phyloP scores from a whole-genome alignment of 2,888 invertebrate species.

The Phaonia tiefii region DNA sequence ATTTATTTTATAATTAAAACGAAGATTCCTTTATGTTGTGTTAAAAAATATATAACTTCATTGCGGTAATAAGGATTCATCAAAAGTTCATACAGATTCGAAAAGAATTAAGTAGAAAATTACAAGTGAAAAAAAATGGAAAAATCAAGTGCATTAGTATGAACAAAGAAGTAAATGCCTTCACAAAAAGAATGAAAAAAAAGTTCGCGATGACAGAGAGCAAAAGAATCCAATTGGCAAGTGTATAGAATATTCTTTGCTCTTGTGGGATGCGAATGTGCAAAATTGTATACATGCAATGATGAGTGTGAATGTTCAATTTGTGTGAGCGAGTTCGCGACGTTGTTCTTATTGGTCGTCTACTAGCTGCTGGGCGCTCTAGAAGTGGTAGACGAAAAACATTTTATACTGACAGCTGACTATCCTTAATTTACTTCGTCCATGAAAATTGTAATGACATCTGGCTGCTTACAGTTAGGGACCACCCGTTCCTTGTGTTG shows the following conservation, averaged over 20 bases:
- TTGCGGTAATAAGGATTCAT: background rate
- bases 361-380: background rate
- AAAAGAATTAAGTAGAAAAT: background rate
- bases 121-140: conserved; percentile 18
- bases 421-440: conserved; percentile 13
- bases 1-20: conserved; percentile 29
- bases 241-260: conserved; percentile 50
- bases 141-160: conserved; percentile 55
- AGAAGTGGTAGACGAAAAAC: background rate
- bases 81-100: background rate
- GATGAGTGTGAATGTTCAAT: background rate
- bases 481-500: too few species aligned
- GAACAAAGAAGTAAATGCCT: conserved; percentile 56
- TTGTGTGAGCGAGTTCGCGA: background rate
- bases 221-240: conserved; percentile 54
- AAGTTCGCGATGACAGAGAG: conserved; percentile 27
- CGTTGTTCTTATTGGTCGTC: conserved; percentile 8
- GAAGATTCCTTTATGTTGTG: background rate
- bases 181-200: conserved; percentile 51
- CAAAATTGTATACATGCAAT: conserved; percentile 7
- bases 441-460: background rate
- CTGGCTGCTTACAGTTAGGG: background rate
- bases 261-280: conserved; percentile 29
- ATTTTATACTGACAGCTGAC: conserved; percentile 14
- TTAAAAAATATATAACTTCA: background rate